Percentiles rank a stretch among this genome's conserved stretches.
phyloP scores from a whole-genome alignment of 2,797 vertebrate genomes.

The Kryptolebias ocellatus region DNA sequence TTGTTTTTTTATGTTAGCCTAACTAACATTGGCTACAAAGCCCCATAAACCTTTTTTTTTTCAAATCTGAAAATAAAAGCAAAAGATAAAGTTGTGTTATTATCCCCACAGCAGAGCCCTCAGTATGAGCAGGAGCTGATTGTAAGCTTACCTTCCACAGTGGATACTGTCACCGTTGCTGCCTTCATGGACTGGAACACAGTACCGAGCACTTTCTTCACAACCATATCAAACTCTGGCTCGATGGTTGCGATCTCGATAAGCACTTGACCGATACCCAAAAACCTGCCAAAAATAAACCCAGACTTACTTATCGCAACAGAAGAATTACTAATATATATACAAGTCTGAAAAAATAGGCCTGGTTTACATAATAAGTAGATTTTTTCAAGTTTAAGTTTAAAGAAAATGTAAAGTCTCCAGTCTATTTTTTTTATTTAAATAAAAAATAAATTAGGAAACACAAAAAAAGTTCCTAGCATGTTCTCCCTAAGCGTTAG shows the following conservation, averaged over 20 bases:
- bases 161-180: slow-evolving; percentile 44
- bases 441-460: not conserved
- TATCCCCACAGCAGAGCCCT: not conserved
- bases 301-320: not conserved
- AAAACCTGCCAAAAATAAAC: slow-evolving; percentile 65
- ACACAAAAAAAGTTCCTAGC: no score
- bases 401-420: not conserved
- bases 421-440: not conserved
- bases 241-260: slow-evolving; percentile 62
- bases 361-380: not conserved
- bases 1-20: not conserved
- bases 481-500: no score
- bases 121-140: not conserved
- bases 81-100: not conserved
- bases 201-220: slow-evolving; percentile 59
- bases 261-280: slow-evolving; percentile 57
- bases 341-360: not conserved
- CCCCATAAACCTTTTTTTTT: not conserved
- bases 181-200: slow-evolving; percentile 69
- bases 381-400: not conserved
- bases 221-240: slow-evolving; percentile 56
- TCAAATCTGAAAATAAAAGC: not conserved
- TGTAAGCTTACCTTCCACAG: slow-evolving; percentile 50
- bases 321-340: not conserved
- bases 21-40: not conserved